These are phyloP conservation scores for Petrophora chlorosata DNA, from an alignment of 2,888 invertebrate genomes.

Conservation along the genomic window DNA sequence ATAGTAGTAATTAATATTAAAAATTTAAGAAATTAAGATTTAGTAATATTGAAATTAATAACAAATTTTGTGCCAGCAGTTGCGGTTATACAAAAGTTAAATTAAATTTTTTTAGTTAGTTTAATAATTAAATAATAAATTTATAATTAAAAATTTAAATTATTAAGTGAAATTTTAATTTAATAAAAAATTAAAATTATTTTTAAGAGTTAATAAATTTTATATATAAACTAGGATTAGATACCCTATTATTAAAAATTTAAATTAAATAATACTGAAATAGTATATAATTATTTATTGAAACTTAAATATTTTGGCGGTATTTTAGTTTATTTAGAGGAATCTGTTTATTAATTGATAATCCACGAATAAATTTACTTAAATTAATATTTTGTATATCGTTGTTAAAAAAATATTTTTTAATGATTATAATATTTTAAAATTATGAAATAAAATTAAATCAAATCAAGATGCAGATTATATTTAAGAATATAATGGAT, in stretches of 20 bases:
- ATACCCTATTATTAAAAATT: conserved; percentile 87
- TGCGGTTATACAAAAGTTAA: conserved; percentile 87
- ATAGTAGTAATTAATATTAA: conserved; percentile 78
- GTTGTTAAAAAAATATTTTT: conserved; percentile 77
- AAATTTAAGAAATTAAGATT: conserved; percentile 85
- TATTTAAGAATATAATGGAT: conserved; percentile 86
- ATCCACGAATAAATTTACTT: conserved; percentile 84
- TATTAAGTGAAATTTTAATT: conserved; percentile 50
- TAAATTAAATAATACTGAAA: conserved; percentile 72
- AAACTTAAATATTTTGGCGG: conserved; percentile 89
- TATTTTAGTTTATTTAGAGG: conserved; percentile 88
- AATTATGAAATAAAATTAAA: conserved; percentile 73
- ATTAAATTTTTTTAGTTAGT: conserved; percentile 78
- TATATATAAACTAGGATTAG: conserved; percentile 86
- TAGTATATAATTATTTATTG: conserved; percentile 84
- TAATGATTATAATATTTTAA: conserved; percentile 69
- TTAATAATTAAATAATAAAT: conserved; percentile 60
- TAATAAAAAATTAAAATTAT: conserved; percentile 57
- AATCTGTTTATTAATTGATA: conserved; percentile 88
- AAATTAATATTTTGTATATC: conserved; percentile 76
- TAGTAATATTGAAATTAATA: conserved; percentile 83
- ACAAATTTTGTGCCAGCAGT: conserved; percentile 88
- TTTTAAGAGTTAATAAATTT: conserved; percentile 71
- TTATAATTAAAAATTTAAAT: conserved; percentile 85
- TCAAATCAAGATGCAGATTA: conserved; percentile 89